phyloP scores from a whole-genome alignment of 2,797 vertebrate genomes.

The Mastacembelus armatus region DNA sequence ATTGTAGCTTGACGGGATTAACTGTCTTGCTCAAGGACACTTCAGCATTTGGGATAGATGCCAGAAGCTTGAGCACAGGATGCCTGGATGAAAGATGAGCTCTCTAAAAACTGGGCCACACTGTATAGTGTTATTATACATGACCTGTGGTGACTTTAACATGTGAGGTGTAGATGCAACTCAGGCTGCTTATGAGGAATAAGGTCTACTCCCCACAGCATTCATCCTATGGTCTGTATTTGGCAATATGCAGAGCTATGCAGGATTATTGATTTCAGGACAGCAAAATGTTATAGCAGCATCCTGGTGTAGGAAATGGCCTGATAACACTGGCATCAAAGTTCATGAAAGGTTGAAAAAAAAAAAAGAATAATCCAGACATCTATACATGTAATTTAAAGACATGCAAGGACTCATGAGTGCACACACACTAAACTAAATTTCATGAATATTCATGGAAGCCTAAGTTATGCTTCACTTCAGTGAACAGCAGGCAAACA shows the following conservation, averaged over 20 bases:
- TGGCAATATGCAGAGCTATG: slow-evolving; percentile 15
- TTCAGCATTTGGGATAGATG: slow-evolving; percentile 44
- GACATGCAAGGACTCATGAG: slow-evolving; percentile 43
- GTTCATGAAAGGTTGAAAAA: slow-evolving; percentile 72
- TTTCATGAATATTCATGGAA: slow-evolving; percentile 78
- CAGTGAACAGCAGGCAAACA: slow-evolving; percentile 73
- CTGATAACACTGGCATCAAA: slow-evolving; percentile 59
- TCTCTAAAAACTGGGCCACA: slow-evolving; percentile 50
- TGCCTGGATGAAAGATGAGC: slow-evolving; percentile 45
- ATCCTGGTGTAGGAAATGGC: slow-evolving; percentile 22
- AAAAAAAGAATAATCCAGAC: slow-evolving; percentile 60
- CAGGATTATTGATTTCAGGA: slow-evolving; percentile 35
- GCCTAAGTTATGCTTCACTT: slow-evolving; percentile 71
- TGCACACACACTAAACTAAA: slow-evolving; percentile 37
- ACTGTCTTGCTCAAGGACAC: slow-evolving; percentile 49
- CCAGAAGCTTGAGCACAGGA: slow-evolving; percentile 44
- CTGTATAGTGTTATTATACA: slow-evolving; percentile 32
- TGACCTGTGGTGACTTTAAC: slow-evolving; percentile 35
- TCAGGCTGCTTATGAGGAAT: slow-evolving; percentile 4
- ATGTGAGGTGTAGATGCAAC: slow-evolving; percentile 29
- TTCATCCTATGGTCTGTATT: slow-evolving; percentile 23
- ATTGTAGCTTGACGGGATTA: slow-evolving; percentile 17
- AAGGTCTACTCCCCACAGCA: slow-evolving; percentile 7
- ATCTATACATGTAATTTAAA: slow-evolving; percentile 78
- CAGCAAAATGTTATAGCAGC: slow-evolving; percentile 24